Evolutionary conservation across 2,888 invertebrate genomes (phyloP).

Genomic region (Mamestra brassicae): DNA sequence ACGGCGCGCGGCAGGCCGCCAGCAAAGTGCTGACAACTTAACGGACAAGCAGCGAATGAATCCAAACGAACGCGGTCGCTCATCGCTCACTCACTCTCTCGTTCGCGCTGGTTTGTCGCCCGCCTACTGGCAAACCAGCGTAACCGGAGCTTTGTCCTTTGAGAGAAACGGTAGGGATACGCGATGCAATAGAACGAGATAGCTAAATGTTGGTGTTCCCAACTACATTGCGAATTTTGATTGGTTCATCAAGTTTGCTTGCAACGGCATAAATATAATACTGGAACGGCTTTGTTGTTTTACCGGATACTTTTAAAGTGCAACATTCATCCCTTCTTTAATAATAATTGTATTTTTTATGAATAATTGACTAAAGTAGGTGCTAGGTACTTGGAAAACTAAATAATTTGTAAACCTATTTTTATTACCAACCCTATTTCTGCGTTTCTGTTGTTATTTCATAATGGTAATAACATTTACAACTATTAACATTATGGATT

Average conservation of each 20-base stretch:
- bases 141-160: conserved; percentile 44
- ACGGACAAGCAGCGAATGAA: conserved; percentile 56
- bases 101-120: conserved; percentile 32
- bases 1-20: conserved; percentile 69
- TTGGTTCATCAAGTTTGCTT: conserved; percentile 25
- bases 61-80: conserved; percentile 19
- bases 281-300: neutral
- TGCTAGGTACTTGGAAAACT: too few relatives aligned
- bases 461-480: too few relatives aligned
- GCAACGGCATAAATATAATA: conserved; percentile 20
- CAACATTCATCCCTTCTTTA: too few relatives aligned
- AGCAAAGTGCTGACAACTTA: conserved; percentile 67
- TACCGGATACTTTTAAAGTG: neutral
- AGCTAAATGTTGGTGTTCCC: conserved; percentile 19
- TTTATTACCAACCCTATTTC: too few relatives aligned
- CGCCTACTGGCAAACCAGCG: conserved; percentile 40
- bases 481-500: too few relatives aligned
- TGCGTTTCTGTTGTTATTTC: too few relatives aligned
- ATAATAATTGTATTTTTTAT: too few relatives aligned
- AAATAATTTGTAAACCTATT: too few relatives aligned
- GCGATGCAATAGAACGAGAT: conserved; percentile 46
- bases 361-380: neutral
- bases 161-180: conserved; percentile 12
- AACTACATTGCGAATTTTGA: conserved; percentile 13
- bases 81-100: conserved; percentile 42